Base-by-base conservation (phyloP, 2,888 invertebrate species). In the Pristionchus arcanus region DNA sequence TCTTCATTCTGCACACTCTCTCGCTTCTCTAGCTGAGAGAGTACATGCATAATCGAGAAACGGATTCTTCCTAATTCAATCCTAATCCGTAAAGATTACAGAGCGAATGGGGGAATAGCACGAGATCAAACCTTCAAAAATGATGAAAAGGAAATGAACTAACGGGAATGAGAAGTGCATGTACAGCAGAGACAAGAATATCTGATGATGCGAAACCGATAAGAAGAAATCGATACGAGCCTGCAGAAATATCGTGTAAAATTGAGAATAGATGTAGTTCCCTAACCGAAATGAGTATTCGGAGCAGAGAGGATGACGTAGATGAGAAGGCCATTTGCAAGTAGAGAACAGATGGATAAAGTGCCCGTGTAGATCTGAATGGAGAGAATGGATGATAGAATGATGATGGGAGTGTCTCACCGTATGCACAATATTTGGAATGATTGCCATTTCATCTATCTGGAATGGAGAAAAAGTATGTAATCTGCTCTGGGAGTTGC, bases 401-500 rank as follows among this genome's bases (percentile, higher is more conserved):
- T 49, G 42, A 49, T 11, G 42, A 49, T 7, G 42, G 42, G 55
- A 55, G 55, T 55, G 21, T 55, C 55, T 63, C n/a, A 63, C 63
- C 63, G 25, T 11, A 21, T 63, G 63, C 7, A 11, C 63, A 21
- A 63, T 21, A 63, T 63, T 11, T 1, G 25, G 25, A n/a, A 63
- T 63, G 55, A 55, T 25, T n/a, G n/a, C 63, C 63, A 63, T 63
- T n/a, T 21, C 63, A 11, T 11, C 63, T n/a, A 63, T n/a, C 63
- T 63, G 55, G 55, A 55, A 55, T 55, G 25, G 11, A 21, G 7
- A 7, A 7, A 63, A 25, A 63, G n/a, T 63, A 63, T 63, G 11
- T 25, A 63, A 63, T 63, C 25, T 63, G 63, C 63, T 63, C n/a
- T 63, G 63, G n/a, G 63, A n/a, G 63, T 63, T 63, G 63, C 63